Percentiles rank a stretch among this genome's conserved stretches.
These are phyloP conservation scores for Drosophila fuyamai DNA, from an alignment of 1,140 invertebrate genomes.

Conservation along the genomic window DNA sequence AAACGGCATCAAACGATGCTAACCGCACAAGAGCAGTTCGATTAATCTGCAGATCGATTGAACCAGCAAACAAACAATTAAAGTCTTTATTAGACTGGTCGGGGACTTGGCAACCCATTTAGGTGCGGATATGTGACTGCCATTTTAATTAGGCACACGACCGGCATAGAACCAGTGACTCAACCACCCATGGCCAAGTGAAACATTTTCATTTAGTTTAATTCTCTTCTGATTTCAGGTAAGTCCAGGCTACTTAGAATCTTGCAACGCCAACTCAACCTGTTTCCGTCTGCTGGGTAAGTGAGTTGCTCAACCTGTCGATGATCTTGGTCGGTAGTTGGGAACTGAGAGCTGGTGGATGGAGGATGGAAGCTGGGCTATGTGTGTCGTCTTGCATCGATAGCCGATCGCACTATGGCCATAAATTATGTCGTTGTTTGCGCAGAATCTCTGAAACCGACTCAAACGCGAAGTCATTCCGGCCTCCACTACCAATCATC, in stretches of 20 bases:
- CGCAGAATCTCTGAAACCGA: conserved; percentile 15
- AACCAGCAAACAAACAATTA: conserved; percentile 59
- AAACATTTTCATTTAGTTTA: conserved; percentile 59
- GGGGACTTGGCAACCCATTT: conserved; percentile 55
- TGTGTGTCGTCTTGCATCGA: conserved; percentile 62
- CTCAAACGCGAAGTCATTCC: conserved; percentile 33
- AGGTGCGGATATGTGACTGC: conserved; percentile 60
- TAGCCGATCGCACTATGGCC: conserved; percentile 52
- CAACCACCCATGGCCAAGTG: conserved; percentile 51
- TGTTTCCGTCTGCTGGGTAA: conserved; percentile 40
- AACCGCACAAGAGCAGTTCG: conserved; percentile 40
- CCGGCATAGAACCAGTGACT: conserved; percentile 34
- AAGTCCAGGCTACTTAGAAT: conserved; percentile 50
- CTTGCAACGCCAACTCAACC: conserved; percentile 40
- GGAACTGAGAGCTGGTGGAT: conserved; percentile 2
- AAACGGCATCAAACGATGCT: conserved; percentile 62
- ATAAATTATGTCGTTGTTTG: conserved; percentile 73
- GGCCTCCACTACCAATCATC: conserved; percentile 48
- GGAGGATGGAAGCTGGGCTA: conserved; percentile 25
- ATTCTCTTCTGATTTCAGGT: conserved; percentile 63
- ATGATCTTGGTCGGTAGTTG: conserved; percentile 44
- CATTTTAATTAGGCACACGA: conserved; percentile 65
- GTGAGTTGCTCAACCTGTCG: conserved; percentile 77
- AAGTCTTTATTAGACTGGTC: conserved; percentile 68
- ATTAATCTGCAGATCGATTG: conserved; percentile 42